Evolutionary conservation across 2,797 vertebrate genomes (phyloP), one percentile per base, ranked within the genome.

Genomic region (Poecile montanus): DNA sequence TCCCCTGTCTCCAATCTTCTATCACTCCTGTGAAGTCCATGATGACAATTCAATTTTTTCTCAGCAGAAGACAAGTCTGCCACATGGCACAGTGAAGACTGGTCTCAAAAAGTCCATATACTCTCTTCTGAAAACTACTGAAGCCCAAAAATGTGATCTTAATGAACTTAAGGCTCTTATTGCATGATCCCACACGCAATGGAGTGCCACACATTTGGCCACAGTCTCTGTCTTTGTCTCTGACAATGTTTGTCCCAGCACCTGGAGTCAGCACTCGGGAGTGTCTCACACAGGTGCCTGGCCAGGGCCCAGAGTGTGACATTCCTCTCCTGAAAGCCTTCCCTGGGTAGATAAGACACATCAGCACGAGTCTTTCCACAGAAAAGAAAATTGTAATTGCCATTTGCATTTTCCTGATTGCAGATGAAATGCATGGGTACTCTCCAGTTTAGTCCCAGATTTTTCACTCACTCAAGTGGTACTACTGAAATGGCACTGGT

Each of bases 271-370:
- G 27, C 27, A 70, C 12, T 10, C 0, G 0, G 16, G 42, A 18
- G 0, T 32, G 13, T 42, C 34, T 61, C 51, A 62, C 16, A 4
- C 58, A 6, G 1, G 3, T 1, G 1, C 12, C 29, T 27, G 26
- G 22, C 34, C 63, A 76, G 51, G 38, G 18, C 29, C 38, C 30
- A 27, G 38, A n/a, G 16, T 83, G 26, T 42, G 45, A 17, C 30
- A 13, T 68, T 89, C 34, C 32, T 68, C 19, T 25, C 16, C 50
- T 34, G 62, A 71, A 81, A 86, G 34, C 23, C 47, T 71, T 74
- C 57, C 38, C 42, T 63, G 7, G 13, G 7, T 60, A 48, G 30
- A 13, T 56, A 32, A 67, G 47, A 42, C 25, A 48, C 14, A 26
- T 23, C 26, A 60, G 20, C 40, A 74, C 0, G 0, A 77, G 22